Percentiles rank a stretch among this genome's conserved stretches.
These are phyloP conservation scores for Rhyacophila brunnea DNA, from an alignment of 1,140 invertebrate genomes.

Conservation along the genomic window DNA sequence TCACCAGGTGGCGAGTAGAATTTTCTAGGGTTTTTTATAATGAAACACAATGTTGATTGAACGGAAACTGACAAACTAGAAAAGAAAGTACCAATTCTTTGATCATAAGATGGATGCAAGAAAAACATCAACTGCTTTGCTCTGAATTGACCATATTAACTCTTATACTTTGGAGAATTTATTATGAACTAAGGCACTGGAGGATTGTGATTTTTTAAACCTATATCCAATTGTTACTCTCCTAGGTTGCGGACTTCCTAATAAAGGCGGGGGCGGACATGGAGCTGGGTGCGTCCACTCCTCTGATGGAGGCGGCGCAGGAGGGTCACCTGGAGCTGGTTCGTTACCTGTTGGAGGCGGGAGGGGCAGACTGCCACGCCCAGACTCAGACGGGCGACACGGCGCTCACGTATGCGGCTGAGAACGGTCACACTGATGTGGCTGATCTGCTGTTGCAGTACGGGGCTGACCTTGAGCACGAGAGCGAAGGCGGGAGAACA, in stretches of 20 bases:
- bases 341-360: conserved; percentile 77
- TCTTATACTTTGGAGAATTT: too few species aligned
- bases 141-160: too few species aligned
- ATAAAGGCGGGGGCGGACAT: conserved; percentile 95
- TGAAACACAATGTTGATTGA: too few species aligned
- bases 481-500: conserved; percentile 91
- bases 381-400: conserved; percentile 94
- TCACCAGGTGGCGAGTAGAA: too few species aligned
- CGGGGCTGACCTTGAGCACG: conserved; percentile 90
- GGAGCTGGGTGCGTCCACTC: conserved; percentile 93
- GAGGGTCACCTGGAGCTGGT: conserved; percentile 96
- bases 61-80: too few species aligned
- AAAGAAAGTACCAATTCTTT: too few species aligned
- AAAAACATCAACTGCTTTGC: too few species aligned
- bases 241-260: conserved; percentile 87
- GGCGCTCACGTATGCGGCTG: conserved; percentile 95
- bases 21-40: too few species aligned
- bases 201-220: neutral
- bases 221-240: neutral
- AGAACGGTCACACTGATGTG: conserved; percentile 95
- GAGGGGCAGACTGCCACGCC: conserved; percentile 87
- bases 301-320: conserved; percentile 97
- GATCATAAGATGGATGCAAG: too few species aligned
- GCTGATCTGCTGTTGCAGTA: conserved; percentile 84
- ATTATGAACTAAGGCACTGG: too few species aligned